Evolutionary conservation across 2,797 vertebrate species (phyloP).

Genomic region (Brachymystax lenok): DNA sequence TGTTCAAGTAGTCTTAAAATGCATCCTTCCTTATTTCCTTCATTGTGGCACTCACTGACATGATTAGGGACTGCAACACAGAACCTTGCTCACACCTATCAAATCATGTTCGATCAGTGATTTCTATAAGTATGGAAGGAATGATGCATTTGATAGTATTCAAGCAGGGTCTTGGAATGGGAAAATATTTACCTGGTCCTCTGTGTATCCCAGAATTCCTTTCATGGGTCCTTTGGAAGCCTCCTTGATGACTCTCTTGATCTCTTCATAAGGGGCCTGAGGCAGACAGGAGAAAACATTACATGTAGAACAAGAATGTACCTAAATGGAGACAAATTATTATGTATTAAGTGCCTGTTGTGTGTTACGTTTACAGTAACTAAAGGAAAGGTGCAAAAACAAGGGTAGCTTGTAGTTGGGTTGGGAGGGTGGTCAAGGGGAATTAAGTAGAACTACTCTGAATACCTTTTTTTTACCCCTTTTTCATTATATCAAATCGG

Average conservation of each 20-base stretch:
- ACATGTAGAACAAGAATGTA: neutral
- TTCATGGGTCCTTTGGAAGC: slow-evolving; percentile 83
- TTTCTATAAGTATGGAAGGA: neutral
- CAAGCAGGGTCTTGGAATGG: too few species aligned
- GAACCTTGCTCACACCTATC: neutral
- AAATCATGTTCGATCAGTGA: neutral
- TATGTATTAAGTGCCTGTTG: neutral
- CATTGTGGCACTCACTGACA: neutral
- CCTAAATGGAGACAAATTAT: too few species aligned
- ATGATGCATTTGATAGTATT: too few species aligned
- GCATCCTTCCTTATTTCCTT: neutral
- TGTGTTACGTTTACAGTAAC: neutral
- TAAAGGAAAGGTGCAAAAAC: too few species aligned
- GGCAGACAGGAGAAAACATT: neutral
- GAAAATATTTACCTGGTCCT: slow-evolving; percentile 76
- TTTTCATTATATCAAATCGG: too few species aligned
- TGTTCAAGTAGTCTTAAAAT: neutral
- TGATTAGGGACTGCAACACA: neutral
- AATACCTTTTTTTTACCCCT: too few species aligned
- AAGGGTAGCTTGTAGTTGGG: too few species aligned
- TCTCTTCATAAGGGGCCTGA: slow-evolving; percentile 86
- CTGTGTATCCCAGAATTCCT: slow-evolving; percentile 86
- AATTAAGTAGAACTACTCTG: too few species aligned
- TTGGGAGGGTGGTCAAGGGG: too few species aligned
- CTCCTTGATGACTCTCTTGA: slow-evolving; percentile 84